These are phyloP conservation scores for Pristionchus japonicus DNA, from an alignment of 2,888 invertebrate species.

Conservation along the genomic window DNA sequence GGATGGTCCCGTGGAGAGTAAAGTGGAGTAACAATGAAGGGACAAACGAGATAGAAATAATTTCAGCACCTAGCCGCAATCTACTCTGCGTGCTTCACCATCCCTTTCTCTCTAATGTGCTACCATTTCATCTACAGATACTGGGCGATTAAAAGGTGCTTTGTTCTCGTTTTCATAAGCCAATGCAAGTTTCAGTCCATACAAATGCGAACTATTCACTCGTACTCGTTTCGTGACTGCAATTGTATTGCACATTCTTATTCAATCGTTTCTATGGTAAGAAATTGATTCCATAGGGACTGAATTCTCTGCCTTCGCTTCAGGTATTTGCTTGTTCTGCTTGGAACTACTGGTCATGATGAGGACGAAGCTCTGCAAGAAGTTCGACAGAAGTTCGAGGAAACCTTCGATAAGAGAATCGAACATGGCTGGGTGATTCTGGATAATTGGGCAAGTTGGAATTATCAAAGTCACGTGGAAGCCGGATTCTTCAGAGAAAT, in stretches of 20 bases:
- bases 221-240: not conserved
- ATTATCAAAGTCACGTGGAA: not conserved
- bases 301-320: not conserved
- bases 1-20: not conserved
- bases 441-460: not conserved
- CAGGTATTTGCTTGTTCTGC: not conserved
- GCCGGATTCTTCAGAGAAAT: not conserved
- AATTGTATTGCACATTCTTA: not conserved
- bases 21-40: not conserved
- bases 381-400: not conserved
- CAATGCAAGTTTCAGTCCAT: not conserved
- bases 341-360: not conserved
- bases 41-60: not conserved
- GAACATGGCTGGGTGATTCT: not conserved
- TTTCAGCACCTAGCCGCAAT: not conserved
- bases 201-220: not conserved
- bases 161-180: not conserved
- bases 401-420: not conserved
- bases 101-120: not conserved
- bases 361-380: not conserved
- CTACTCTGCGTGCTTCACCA: not conserved
- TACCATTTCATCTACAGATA: not conserved
- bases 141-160: not conserved
- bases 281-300: not conserved
- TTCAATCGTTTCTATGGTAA: not conserved